Base-by-base conservation (phyloP, 2,797 vertebrate species). In the Ctenochaetus hawaiiensis region DNA sequence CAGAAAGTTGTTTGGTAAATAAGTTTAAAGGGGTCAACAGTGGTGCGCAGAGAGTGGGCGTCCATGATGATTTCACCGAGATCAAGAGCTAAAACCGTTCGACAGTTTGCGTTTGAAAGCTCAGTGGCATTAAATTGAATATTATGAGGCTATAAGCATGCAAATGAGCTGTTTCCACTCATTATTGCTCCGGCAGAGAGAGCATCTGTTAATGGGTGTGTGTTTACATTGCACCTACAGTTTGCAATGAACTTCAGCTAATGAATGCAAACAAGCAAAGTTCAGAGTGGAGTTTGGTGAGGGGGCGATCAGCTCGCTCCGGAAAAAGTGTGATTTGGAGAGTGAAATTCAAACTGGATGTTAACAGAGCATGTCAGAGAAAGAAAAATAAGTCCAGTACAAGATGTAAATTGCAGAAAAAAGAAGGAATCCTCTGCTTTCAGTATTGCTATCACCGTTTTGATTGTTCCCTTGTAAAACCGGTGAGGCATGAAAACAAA, bases 151-250 rank as follows among this genome's bases (percentile, higher is more conserved):
- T 47, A 87, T 91, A 89, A 82, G 68, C 56, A 75, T 87, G 86
- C 67, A 77, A 83, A 83, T 82, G 47, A 89, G 82, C 76, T 48
- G 23, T 83, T 87, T 77, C 65, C 75, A 66, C 73, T 81, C 65
- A 77, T 86, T 81, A 86, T 74, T 79, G 74, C 52, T 49, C 57
- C 61, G 75, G 83, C 78, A 86, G 87, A 89, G 74, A 84, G 26
- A 65, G 62, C 17, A 1, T 37, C 18, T 67, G 82, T 52, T 84
- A 80, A 91, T 77, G 68, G 47, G 41, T 48, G 34, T 49, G 57
- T 86, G 82, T 77, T 81, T 80, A 64, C 63, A 74, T 72, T 69
- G 64, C 59, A 81, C 66, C 58, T 82, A 75, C 69, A 37, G 68
- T 39, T 47, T 23, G 62, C 75, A 63, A 77, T 18, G 74, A 79